A percentile compares a stretch with the other conserved stretches of the same genome.
These are phyloP conservation scores for Neosalanx taihuensis DNA, from an alignment of 2,797 vertebrate genomes.

Conservation along the genomic window DNA sequence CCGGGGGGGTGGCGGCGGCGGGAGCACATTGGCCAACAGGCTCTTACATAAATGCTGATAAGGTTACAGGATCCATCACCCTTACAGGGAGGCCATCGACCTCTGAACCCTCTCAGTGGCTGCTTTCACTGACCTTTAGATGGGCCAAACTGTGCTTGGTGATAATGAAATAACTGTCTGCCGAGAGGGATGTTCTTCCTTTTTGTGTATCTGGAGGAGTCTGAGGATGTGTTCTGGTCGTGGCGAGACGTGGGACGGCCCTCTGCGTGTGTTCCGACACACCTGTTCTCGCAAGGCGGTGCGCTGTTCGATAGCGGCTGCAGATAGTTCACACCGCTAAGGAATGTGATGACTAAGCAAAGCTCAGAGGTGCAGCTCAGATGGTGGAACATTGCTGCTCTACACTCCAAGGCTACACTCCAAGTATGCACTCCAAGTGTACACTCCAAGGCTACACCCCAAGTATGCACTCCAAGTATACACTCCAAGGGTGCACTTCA, in stretches of 20 bases:
- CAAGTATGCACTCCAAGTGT: too few species aligned
- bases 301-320: not conserved
- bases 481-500: not conserved
- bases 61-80: slow-evolving; percentile 47
- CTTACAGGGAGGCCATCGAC: slow-evolving; percentile 46
- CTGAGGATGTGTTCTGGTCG: not conserved
- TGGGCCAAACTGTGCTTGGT: slow-evolving; percentile 25
- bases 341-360: slow-evolving; percentile 2
- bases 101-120: slow-evolving; percentile 54
- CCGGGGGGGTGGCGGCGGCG: not conserved
- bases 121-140: slow-evolving; percentile 49
- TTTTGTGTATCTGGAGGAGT: not conserved
- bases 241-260: not conserved
- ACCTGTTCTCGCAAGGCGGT: not conserved
- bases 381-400: not conserved
- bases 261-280: too few species aligned
- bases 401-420: not conserved
- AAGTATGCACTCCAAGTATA: too few species aligned
- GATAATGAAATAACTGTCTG: slow-evolving; percentile 30
- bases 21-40: slow-evolving; percentile 34
- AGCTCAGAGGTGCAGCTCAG: not conserved
- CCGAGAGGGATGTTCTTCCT: slow-evolving; percentile 33
- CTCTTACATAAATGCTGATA: slow-evolving; percentile 41
- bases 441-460: too few species aligned
- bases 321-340: not conserved